phyloP scores from a whole-genome alignment of 2,888 invertebrate species.

The Petrolisthes manimaculis region DNA sequence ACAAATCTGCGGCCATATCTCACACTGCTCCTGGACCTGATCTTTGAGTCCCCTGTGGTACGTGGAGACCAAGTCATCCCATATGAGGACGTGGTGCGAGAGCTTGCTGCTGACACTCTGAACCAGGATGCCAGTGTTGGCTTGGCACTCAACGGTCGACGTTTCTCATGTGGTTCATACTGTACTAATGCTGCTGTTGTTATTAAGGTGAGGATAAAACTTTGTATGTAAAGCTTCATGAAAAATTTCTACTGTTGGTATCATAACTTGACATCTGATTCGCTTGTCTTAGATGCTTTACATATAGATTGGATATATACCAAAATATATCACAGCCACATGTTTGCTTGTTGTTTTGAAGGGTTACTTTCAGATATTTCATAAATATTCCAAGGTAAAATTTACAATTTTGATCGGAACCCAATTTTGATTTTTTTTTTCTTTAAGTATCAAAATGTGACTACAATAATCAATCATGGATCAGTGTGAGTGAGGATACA shows the following conservation, averaged over 20 bases:
- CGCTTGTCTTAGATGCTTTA: too few relatives aligned
- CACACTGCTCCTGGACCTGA: slow-evolving; percentile 80
- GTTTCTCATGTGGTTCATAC: slow-evolving; percentile 82
- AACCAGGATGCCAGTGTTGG: slow-evolving; percentile 77
- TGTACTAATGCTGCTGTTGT: slow-evolving; percentile 78
- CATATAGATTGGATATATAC: too few relatives aligned
- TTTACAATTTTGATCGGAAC: too few relatives aligned
- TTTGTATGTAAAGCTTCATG: too few relatives aligned
- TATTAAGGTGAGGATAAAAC: slow-evolving; percentile 75
- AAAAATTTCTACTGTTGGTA: not conserved
- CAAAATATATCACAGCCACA: too few relatives aligned
- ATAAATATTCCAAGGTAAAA: too few relatives aligned
- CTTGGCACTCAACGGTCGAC: slow-evolving; percentile 72
- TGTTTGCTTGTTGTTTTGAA: too few relatives aligned
- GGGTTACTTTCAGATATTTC: too few relatives aligned
- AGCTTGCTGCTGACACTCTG: slow-evolving; percentile 82
- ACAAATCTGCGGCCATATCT: slow-evolving; percentile 78
- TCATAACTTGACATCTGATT: not conserved
- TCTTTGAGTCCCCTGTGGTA: slow-evolving; percentile 81
- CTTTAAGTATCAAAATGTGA: too few relatives aligned
- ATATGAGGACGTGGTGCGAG: slow-evolving; percentile 82
- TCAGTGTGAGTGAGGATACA: too few relatives aligned
- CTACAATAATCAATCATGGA: too few relatives aligned
- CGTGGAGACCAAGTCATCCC: slow-evolving; percentile 72
- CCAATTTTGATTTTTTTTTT: too few relatives aligned